Percentiles rank a stretch among this genome's conserved stretches.
Conservation (phyloP, 1,140 invertebrate genomes). For the Brachionus manjavacas region DNA sequence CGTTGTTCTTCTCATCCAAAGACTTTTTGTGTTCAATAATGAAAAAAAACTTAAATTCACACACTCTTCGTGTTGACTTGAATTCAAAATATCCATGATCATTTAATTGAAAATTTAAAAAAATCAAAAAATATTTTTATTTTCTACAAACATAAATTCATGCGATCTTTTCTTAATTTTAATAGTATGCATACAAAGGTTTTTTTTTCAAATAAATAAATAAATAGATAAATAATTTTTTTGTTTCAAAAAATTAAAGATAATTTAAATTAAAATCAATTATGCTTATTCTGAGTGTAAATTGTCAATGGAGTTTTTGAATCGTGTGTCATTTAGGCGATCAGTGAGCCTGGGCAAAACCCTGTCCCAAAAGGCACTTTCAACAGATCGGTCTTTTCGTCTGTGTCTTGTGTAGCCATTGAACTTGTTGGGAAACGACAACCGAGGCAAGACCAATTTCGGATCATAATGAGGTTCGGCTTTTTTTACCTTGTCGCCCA, state of each 20-base stretch:
- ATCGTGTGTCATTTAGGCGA: not conserved
- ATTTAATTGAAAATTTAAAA: not conserved
- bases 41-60: not conserved
- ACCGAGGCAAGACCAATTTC: not conserved
- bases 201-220: not conserved
- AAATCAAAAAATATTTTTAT: not conserved
- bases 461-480: conserved; percentile 31
- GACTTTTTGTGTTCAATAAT: not conserved
- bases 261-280: not conserved
- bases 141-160: not conserved
- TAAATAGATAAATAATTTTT: not conserved
- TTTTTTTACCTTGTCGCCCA: conserved; percentile 30
- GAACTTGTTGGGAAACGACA: conserved; percentile 26
- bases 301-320: not conserved
- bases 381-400: conserved; percentile 5
- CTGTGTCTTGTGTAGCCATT: not conserved
- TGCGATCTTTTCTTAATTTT: not conserved
- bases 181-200: not conserved
- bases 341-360: conserved; percentile 1
- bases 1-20: not conserved
- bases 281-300: not conserved
- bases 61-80: not conserved
- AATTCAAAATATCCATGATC: not conserved
- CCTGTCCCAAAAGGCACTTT: conserved; percentile 37
- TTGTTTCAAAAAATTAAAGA: not conserved